These are phyloP conservation scores for Epistrophe grossulariae DNA, from an alignment of 2,888 invertebrate species.

Conservation along the genomic window DNA sequence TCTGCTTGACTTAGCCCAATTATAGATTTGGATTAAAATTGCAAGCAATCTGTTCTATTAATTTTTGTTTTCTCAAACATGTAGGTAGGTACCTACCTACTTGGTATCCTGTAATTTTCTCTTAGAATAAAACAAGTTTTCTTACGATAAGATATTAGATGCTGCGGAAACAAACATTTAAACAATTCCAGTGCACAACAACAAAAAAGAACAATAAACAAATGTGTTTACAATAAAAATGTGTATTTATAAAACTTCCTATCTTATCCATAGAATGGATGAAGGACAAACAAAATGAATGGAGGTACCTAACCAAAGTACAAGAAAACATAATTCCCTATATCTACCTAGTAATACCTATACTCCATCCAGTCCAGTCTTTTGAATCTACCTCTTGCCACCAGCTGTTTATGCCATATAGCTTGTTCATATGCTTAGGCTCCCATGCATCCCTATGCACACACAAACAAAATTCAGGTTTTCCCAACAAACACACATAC, in stretches of 20 bases:
- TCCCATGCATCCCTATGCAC: slow-evolving; percentile 21
- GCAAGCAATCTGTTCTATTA: not conserved
- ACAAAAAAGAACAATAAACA: slow-evolving; percentile 3
- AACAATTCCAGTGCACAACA: slow-evolving; percentile 10
- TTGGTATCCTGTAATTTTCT: not conserved
- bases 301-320: not conserved
- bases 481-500: slow-evolving; percentile 29
- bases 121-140: not conserved
- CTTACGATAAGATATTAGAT: not conserved
- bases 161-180: slow-evolving; percentile 13
- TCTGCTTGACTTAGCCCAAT: not conserved
- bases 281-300: not conserved
- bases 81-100: not conserved
- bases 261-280: not conserved
- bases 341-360: not conserved
- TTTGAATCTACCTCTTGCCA: slow-evolving; percentile 55
- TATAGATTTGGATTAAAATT: not conserved
- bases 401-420: slow-evolving; percentile 66
- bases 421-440: slow-evolving; percentile 32
- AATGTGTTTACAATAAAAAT: slow-evolving; percentile 8
- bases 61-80: not conserved
- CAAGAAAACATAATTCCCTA: not conserved
- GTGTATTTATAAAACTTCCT: slow-evolving; percentile 19
- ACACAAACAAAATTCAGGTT: slow-evolving; percentile 57
- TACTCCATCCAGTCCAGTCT: slow-evolving; percentile 21